Evolutionary conservation across 2,113 vertebrate genomes (phyloP).

Genomic region (Zosterops borbonicus): DNA sequence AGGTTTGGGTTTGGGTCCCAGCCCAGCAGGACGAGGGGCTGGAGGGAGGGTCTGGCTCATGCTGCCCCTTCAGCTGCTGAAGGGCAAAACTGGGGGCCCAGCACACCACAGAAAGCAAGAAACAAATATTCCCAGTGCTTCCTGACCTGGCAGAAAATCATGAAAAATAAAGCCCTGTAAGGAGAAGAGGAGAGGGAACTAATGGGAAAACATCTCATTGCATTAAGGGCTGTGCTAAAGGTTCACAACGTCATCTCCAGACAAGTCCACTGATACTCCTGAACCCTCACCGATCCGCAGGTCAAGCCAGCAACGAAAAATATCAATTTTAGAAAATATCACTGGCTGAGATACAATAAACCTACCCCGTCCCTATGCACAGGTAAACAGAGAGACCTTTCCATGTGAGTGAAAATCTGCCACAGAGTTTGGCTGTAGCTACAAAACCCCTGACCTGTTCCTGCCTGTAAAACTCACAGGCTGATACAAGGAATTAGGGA

Average conservation of each 20-base stretch:
- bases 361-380: neutral
- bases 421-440: neutral
- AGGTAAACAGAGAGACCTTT: neutral
- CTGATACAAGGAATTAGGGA: neutral
- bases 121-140: neutral
- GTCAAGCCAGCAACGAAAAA: neutral
- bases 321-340: neutral
- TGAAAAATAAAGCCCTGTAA: neutral
- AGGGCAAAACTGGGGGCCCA: no score
- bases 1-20: neutral
- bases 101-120: accelerated
- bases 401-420: neutral
- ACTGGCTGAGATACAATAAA: neutral
- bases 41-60: accelerated
- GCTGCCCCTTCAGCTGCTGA: neutral
- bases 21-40: accelerated
- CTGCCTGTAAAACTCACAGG: neutral
- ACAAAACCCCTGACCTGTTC: neutral
- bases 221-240: neutral
- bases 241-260: neutral
- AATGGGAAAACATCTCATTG: neutral
- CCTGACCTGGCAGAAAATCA: neutral
- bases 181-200: neutral
- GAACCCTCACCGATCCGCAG: neutral
- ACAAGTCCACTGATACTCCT: neutral